Conservation (phyloP, 2,888 invertebrate species). For the Eupithecia insigniata region DNA sequence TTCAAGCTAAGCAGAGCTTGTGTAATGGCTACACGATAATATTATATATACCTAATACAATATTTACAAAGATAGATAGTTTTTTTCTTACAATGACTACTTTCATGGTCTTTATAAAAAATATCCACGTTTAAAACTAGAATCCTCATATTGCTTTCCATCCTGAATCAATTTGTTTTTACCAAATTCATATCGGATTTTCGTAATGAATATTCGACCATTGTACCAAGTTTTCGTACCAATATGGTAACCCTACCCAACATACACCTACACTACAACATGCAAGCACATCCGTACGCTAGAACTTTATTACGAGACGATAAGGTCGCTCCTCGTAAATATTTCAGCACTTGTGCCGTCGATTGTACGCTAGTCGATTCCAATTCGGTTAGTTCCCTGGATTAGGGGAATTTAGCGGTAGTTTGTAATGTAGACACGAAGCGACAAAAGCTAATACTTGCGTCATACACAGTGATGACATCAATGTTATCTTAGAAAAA, state of each 20-base stretch:
- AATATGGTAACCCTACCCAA: constrained; percentile 15
- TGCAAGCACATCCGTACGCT: constrained; percentile 20
- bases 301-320: constrained; percentile 37
- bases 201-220: background rate
- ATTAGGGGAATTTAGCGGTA: constrained; percentile 37
- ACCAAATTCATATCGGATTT: background rate
- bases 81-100: background rate
- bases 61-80: background rate
- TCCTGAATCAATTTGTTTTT: background rate
- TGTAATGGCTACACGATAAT: background rate
- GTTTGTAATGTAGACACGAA: constrained; percentile 18
- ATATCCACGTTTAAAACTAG: background rate
- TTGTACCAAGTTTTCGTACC: background rate
- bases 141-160: background rate
- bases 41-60: too few relatives aligned
- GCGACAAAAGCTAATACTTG: background rate
- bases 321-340: constrained; percentile 39
- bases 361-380: constrained; percentile 50
- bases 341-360: constrained; percentile 37
- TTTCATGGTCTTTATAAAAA: background rate
- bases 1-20: background rate
- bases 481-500: constrained; percentile 2
- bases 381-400: constrained; percentile 54
- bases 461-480: background rate
- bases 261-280: constrained; percentile 15